Evolutionary conservation across 2,113 vertebrate species (phyloP).

Genomic region (crab-eating macaque (Macaca fascicularis)): DNA sequence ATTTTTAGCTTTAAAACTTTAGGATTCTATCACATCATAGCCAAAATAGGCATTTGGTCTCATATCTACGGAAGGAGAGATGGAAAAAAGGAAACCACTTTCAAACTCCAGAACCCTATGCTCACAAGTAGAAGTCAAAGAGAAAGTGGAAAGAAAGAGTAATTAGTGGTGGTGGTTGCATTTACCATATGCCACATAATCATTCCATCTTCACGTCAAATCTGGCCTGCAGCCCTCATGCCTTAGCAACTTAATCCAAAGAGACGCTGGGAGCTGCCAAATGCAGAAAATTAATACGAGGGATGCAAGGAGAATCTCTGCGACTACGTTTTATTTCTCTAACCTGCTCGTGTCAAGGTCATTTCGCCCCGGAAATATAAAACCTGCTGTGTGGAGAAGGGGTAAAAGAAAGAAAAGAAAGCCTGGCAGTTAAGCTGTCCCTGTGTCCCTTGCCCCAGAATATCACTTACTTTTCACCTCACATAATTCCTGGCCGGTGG

Average conservation of each 20-base stretch:
- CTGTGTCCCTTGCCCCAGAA: slow-evolving; percentile 50
- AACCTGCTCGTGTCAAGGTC: background rate
- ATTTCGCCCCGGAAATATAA: background rate
- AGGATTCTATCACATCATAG: background rate
- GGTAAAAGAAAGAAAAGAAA: slow-evolving; percentile 3
- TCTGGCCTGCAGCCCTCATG: slow-evolving; percentile 43
- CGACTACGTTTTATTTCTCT: background rate
- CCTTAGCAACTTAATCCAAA: slow-evolving; percentile 27
- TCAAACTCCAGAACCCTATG: background rate
- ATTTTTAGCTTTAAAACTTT: background rate
- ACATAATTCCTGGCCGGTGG: slow-evolving; percentile 56
- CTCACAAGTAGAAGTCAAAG: background rate
- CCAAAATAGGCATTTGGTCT: background rate
- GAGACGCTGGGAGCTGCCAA: slow-evolving; percentile 43
- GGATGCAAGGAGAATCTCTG: background rate
- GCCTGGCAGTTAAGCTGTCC: background rate
- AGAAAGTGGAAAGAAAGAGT: background rate
- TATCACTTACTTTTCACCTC: slow-evolving; percentile 19
- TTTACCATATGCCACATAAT: slow-evolving; percentile 22
- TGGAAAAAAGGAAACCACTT: background rate
- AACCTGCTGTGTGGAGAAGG: background rate
- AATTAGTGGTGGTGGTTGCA: background rate
- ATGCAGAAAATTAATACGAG: background rate
- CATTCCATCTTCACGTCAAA: slow-evolving; percentile 14
- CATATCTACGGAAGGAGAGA: background rate